phyloP scores from a whole-genome alignment of 1,140 invertebrate species.

The Pentalonia nigronervosa region DNA sequence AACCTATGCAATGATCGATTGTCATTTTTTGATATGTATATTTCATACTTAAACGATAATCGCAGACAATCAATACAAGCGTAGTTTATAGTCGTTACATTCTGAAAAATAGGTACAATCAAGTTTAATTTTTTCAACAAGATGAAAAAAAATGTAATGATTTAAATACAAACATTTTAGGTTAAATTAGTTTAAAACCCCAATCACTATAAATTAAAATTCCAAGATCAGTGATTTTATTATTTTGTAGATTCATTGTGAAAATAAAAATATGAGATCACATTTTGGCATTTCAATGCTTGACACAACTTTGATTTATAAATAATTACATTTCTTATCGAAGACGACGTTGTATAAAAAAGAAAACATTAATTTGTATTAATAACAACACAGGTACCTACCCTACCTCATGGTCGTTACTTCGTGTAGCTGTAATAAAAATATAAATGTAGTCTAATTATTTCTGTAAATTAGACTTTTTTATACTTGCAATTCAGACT shows the following conservation, averaged over 20 bases:
- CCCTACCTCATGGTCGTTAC: background rate
- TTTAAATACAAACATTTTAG: background rate
- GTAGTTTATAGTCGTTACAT: background rate
- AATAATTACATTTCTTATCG: background rate
- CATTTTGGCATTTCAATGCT: background rate
- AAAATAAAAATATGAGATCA: background rate
- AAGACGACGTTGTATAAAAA: background rate
- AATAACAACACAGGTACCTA: background rate
- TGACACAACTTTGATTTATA: background rate
- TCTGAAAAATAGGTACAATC: background rate
- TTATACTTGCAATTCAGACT: slow-evolving; percentile 1
- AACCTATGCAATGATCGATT: background rate
- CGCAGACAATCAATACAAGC: background rate
- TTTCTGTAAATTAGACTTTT: slow-evolving; percentile 9
- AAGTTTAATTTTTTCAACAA: background rate
- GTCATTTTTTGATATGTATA: background rate
- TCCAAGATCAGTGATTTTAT: background rate
- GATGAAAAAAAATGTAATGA: no score
- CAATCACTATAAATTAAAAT: background rate
- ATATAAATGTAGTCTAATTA: slow-evolving; percentile 10
- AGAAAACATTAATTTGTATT: background rate
- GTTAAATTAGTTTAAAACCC: background rate
- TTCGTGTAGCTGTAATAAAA: background rate
- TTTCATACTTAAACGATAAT: background rate
- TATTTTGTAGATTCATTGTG: background rate